A percentile compares a stretch with the other conserved stretches of the same genome.
These are phyloP conservation scores for Magallana ariakensis DNA, from an alignment of 1,140 invertebrate genomes.

Conservation along the genomic window DNA sequence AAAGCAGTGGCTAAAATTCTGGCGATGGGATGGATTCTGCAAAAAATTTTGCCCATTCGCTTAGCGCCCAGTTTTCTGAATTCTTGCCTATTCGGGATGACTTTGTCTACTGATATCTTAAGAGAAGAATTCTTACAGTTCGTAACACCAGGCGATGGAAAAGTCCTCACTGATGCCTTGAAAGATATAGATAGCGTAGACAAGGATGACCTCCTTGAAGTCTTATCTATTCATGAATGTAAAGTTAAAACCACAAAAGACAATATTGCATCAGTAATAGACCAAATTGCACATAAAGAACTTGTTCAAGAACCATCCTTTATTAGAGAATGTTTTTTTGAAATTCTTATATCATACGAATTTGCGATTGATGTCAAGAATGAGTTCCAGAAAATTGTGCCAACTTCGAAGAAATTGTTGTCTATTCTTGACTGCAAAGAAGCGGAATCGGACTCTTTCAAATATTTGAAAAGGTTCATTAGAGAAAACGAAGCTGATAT, in stretches of 20 bases:
- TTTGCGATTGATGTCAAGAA: slow-evolving; percentile 10
- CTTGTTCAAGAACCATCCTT: slow-evolving; percentile 25
- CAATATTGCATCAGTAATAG: neutral
- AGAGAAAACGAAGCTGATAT: neutral
- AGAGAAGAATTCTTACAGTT: slow-evolving; percentile 27
- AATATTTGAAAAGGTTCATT: slow-evolving; percentile 46
- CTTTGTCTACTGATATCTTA: neutral
- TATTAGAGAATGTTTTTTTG: slow-evolving; percentile 37
- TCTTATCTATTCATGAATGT: slow-evolving; percentile 45
- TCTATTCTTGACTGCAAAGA: slow-evolving; percentile 23
- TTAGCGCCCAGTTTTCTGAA: slow-evolving; percentile 32
- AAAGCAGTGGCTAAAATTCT: slow-evolving; percentile 27
- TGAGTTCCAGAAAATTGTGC: slow-evolving; percentile 25
- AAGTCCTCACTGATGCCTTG: slow-evolving; percentile 17
- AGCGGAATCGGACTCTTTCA: slow-evolving; percentile 12
- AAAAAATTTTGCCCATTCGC: neutral
- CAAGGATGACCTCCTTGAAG: slow-evolving; percentile 21
- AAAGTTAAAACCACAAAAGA: slow-evolving; percentile 33
- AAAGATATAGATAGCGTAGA: slow-evolving; percentile 27
- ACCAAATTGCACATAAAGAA: slow-evolving; percentile 39
- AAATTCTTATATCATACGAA: slow-evolving; percentile 11
- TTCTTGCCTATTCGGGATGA: slow-evolving; percentile 35
- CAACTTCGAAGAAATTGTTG: slow-evolving; percentile 41
- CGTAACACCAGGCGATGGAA: neutral
- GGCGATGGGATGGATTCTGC: slow-evolving; percentile 29